Conservation (phyloP, 2,888 invertebrate species). For the Apodemia zela region DNA sequence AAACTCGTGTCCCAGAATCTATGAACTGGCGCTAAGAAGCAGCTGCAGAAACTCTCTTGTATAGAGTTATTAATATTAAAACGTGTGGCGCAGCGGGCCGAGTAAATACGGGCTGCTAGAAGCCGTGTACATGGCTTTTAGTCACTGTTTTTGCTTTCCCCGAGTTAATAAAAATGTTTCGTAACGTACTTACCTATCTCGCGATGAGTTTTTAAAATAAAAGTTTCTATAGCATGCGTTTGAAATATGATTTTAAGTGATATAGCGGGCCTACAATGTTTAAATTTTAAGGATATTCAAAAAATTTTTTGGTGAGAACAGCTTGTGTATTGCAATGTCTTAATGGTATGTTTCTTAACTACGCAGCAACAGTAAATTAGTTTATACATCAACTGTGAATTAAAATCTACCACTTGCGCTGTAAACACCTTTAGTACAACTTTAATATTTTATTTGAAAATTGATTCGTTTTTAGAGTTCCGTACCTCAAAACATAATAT, state of each 20-base stretch:
- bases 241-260: constrained; percentile 1
- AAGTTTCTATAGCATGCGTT: constrained; percentile 7
- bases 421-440: too few relatives aligned
- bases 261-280: not conserved
- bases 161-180: constrained; percentile 19
- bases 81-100: constrained; percentile 45
- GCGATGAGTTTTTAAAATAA: constrained; percentile 15
- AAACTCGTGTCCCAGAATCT: constrained; percentile 52
- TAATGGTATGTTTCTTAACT: too few relatives aligned
- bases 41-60: constrained; percentile 56
- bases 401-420: too few relatives aligned
- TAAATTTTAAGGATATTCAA: not conserved
- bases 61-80: constrained; percentile 74
- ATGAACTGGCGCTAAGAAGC: constrained; percentile 37
- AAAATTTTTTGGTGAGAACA: too few relatives aligned
- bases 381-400: too few relatives aligned
- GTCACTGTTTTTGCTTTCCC: not conserved
- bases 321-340: too few relatives aligned
- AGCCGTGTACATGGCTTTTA: constrained; percentile 20
- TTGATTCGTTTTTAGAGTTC: too few relatives aligned
- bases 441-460: too few relatives aligned
- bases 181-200: constrained; percentile 6
- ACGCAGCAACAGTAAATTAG: too few relatives aligned
- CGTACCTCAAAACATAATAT: too few relatives aligned
- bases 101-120: constrained; percentile 57